A percentile compares a stretch with the other conserved stretches of the same genome.
phyloP scores from a whole-genome alignment of 1,140 invertebrate genomes.

The Drosophila sp. region DNA sequence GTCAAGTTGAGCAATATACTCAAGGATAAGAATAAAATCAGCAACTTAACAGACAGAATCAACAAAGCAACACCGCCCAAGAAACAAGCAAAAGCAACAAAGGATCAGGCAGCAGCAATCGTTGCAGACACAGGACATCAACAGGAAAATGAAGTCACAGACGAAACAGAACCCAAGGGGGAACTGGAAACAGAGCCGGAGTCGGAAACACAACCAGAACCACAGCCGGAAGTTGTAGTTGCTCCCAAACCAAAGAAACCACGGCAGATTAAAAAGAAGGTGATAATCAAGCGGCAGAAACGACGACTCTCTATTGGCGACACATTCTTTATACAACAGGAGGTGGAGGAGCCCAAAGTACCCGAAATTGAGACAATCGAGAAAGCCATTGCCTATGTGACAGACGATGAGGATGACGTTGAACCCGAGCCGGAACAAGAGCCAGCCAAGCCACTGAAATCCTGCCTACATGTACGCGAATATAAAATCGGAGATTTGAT shows the following conservation, averaged over 20 bases:
- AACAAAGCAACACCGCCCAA: conserved; percentile 71
- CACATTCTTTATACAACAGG: conserved; percentile 68
- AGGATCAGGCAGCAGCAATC: neutral
- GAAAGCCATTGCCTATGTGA: conserved; percentile 76
- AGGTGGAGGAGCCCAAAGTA: conserved; percentile 61
- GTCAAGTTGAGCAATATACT: conserved; percentile 61
- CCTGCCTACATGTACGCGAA: conserved; percentile 73
- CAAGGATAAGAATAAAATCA: conserved; percentile 70
- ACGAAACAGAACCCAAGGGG: conserved; percentile 10
- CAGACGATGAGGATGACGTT: conserved; percentile 59
- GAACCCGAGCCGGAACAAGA: conserved; percentile 42
- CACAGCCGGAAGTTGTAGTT: conserved; percentile 23
- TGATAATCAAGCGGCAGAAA: conserved; percentile 78
- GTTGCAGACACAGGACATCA: neutral
- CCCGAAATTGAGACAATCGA: conserved; percentile 78
- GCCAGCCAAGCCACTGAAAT: conserved; percentile 61
- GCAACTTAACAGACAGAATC: conserved; percentile 50
- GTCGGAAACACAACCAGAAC: conserved; percentile 14
- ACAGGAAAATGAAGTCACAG: conserved; percentile 12
- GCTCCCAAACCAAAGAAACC: conserved; percentile 64
- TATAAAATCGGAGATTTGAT: conserved; percentile 77
- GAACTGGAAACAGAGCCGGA: conserved; percentile 17
- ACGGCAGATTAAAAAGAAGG: conserved; percentile 79
- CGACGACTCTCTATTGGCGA: conserved; percentile 76
- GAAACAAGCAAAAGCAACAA: conserved; percentile 50